Evolutionary conservation across 1,140 invertebrate genomes (phyloP), one percentile per base, ranked within the genome.

Genomic region (Rhopalosiphum maidis): DNA sequence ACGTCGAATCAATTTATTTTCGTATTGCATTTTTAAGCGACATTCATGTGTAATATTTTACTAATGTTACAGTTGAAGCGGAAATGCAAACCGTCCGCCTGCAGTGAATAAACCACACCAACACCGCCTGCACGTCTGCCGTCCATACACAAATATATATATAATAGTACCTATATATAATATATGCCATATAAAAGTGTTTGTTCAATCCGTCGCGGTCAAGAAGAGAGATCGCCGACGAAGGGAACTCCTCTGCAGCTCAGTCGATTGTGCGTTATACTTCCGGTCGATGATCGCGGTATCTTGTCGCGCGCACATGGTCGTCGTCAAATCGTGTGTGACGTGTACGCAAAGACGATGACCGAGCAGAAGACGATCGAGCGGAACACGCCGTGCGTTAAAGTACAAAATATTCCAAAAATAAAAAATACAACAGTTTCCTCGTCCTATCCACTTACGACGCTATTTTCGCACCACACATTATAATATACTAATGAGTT

Each of bases 1-100:
- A 23, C 8, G 6, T 7, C 55, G 55, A 60, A 30, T n/a, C 60
- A 30, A n/a, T n/a, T 11, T 9, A 11, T 68, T 68, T 68, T 68
- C 11, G 60, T 68, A 68, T 68, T 68, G 30, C 60, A 68, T 68
- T 11, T 68, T 4, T 68, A 15, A 30, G 9, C 11, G 11, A 68
- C 25, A 68, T 68, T n/a, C 30, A 30, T 68, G 0, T 68, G 4
- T 68, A 30, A 37, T 82, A 82, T 82, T 35, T 82, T 82, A 21
- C 37, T 35, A 82, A 82, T 6, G 22, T 85, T 87, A 48, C 85
- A 87, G 85, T 87, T n/a, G 85, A 87, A 18, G 43, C 85, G 85
- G 85, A 87, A 48, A 87, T 46, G 85, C 43, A 87, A 48, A n/a
- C 85, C 85, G 85, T 87, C 15, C 85, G 85, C 25, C 37, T n/a